Conservation (phyloP, 2,797 vertebrate species). For the Xiphophorus birchmanni region DNA sequence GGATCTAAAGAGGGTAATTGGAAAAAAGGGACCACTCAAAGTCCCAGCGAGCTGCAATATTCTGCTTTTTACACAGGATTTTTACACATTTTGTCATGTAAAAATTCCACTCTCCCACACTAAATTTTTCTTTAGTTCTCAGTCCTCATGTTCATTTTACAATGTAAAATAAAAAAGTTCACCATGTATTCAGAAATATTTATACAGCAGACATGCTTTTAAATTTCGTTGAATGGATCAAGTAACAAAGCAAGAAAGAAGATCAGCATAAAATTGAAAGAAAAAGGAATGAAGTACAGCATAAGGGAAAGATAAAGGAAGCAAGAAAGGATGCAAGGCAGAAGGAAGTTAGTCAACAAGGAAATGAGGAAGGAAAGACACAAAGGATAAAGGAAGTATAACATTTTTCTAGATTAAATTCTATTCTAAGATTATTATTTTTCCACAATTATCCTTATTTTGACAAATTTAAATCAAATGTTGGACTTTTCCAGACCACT, state of each 20-base stretch:
- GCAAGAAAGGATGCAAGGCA: background rate
- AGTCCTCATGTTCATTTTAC: background rate
- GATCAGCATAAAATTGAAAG: background rate
- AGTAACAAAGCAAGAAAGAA: background rate
- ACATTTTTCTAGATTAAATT: background rate
- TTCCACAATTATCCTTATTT: background rate
- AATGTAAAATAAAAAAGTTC: background rate
- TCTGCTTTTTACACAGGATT: background rate
- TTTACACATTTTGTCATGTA: background rate
- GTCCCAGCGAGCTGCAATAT: conserved; percentile 2
- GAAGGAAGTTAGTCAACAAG: background rate
- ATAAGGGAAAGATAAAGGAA: background rate
- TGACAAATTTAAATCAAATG: background rate
- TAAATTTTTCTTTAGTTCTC: background rate
- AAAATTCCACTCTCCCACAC: background rate
- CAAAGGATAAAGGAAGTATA: background rate
- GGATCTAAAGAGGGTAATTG: conserved; percentile 28
- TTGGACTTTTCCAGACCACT: conserved; percentile 2
- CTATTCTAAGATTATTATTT: background rate
- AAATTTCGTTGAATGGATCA: background rate
- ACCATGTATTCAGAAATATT: background rate
- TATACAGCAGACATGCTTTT: background rate
- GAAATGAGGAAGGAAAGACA: background rate
- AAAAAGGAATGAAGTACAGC: no score
- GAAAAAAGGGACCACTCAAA: conserved; percentile 15